A percentile compares a stretch with the other conserved stretches of the same genome.
phyloP scores from a whole-genome alignment of 2,113 vertebrate species.

The Dascyllus trimaculatus region DNA sequence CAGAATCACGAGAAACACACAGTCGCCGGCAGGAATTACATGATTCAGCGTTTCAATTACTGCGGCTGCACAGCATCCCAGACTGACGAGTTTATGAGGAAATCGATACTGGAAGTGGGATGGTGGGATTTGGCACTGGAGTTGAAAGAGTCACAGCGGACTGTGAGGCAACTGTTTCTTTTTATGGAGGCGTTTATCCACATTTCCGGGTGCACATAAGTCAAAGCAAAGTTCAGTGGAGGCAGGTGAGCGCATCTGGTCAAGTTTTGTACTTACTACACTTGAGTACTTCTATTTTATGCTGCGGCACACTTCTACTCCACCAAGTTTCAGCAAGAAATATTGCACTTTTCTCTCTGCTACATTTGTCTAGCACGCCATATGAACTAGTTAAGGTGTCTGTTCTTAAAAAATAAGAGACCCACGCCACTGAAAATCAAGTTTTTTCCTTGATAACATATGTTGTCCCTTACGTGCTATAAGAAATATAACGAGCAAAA shows the following conservation, averaged over 20 bases:
- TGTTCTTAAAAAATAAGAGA: no score
- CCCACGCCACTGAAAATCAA: no score
- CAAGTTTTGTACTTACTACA: neutral
- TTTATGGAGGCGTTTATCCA: neutral
- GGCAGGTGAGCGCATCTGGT: neutral
- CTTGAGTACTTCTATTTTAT: neutral
- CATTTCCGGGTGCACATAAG: neutral
- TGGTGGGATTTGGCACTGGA: conserved; percentile 18
- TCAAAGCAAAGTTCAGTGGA: neutral
- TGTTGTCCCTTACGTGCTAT: no score
- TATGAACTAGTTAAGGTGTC: neutral
- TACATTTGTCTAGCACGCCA: neutral
- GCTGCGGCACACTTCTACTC: neutral
- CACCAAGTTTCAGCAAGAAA: conserved; percentile 3
- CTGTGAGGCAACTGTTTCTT: conserved; percentile 6
- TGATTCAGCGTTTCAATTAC: conserved; percentile 57
- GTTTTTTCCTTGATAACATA: neutral
- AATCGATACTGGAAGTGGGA: conserved; percentile 46
- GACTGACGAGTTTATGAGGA: conserved; percentile 51
- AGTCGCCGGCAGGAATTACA: conserved; percentile 32
- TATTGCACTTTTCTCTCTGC: neutral
- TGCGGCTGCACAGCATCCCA: conserved; percentile 35
- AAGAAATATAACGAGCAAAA: no score
- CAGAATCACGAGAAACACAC: conserved; percentile 20
- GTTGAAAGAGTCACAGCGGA: conserved; percentile 15